Evolutionary conservation across 2,797 vertebrate species (phyloP), one percentile per base, ranked within the genome.

Genomic region (Mionectes olivaceus): DNA sequence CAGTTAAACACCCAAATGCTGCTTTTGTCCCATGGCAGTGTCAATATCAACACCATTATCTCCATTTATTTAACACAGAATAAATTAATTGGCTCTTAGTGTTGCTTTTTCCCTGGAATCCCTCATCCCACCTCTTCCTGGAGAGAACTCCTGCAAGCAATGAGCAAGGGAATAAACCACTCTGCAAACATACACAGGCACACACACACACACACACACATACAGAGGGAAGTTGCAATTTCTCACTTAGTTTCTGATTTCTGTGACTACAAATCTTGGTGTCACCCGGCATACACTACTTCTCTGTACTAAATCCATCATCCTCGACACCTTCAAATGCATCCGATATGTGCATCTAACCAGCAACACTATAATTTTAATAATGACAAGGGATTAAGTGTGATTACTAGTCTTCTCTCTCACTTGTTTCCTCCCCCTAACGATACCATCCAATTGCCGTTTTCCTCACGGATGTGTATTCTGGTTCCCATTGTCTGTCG

Each of bases 381-480:
- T 84, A 96, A 96, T 86, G 87, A 94, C 94, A 90, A 78, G 88
- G 77, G 71, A 93, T 90, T 96, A 90, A 93, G 82, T 75, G 68
- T 50, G 81, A 95, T 94, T 87, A 65, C 90, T 89, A 63, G 69
- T 88, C 78, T 95, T 95, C 57, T 74, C 89, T 87, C 93, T 75
- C 30, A 10, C 60, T 80, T 56, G 65, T 75, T 92, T 86, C 94
- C 74, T 83, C 89, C 55, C 15, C 87, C 83, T 88, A 87, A 91
- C 7, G 41, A n/a, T 56, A 92, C 19, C 86, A 89, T 59, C 87
- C 74, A 47, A 79, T 53, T 73, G 80, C 68, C n/a, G 24, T 91
- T 92, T 90, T 86, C 79, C 79, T 87, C 95, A 59, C 10, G 5
- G 65, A 30, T 53, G 74, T 35, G 65, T 57, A n/a, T 89, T 84